Evolutionary conservation across 35 echinoderm and acorn worm species (phyloP).

Genomic region (Antedon bifida): DNA sequence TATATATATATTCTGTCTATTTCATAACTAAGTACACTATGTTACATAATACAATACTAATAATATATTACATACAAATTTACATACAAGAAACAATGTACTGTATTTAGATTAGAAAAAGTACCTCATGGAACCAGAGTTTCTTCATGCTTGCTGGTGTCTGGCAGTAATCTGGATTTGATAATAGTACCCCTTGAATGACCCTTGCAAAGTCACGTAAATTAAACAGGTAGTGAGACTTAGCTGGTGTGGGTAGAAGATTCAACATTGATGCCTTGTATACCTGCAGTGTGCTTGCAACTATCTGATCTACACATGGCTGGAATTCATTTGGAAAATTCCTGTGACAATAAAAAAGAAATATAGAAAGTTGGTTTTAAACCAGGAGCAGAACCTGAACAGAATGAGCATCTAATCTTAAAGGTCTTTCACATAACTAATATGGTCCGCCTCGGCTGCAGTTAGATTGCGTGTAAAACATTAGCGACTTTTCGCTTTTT

Average conservation of each 20-base stretch:
- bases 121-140: slow-evolving; percentile 95
- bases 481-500: no score
- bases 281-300: slow-evolving; percentile 50
- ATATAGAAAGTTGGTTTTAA: background rate
- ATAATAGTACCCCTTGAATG: slow-evolving; percentile 81
- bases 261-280: slow-evolving; percentile 90
- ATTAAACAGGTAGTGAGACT: slow-evolving; percentile 97
- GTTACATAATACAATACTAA: no score
- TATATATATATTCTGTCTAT: no score
- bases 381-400: no score
- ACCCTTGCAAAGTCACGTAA: slow-evolving; percentile 84
- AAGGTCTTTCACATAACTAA: no score
- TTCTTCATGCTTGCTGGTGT: slow-evolving; percentile 82
- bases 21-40: no score
- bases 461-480: no score
- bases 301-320: slow-evolving; percentile 53
- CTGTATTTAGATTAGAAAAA: no score
- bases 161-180: slow-evolving; percentile 76
- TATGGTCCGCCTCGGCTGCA: no score
- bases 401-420: no score
- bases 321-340: slow-evolving; percentile 82
- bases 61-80: no score
- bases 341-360: slow-evolving; percentile 13
- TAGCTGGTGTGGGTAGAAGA: slow-evolving; percentile 84
- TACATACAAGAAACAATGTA: no score